Base-by-base conservation (phyloP, 2,888 invertebrate genomes). In the Drosophila borborema region DNA sequence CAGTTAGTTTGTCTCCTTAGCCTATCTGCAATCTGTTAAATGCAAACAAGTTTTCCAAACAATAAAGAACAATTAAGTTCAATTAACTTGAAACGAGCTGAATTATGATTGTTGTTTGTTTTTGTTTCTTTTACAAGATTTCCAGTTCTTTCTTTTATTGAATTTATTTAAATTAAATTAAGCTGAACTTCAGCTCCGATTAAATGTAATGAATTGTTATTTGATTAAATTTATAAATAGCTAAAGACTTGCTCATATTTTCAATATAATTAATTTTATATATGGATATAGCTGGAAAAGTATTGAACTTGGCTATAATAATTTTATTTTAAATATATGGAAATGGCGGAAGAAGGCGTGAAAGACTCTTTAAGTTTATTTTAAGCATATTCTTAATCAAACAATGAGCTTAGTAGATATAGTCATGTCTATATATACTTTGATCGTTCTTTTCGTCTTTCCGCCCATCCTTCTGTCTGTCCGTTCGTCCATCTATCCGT, bases 21-120 rank as follows among this genome's bases (percentile, higher is more conserved):
- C 5, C 38, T 51, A 53, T 38, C 38, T 20, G 14, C 20, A 41
- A 61, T 64, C 46, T 16, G 43, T 6, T 41, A 66, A 70, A 36
- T 56, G 5, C 9, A 55, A 77, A 67, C 49, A 43, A 49, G 46
- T 77, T 77, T 60, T 3, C 28, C 31, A 31, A 53, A 28, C 14
- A 43, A 72, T 63, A 16, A 63, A 41, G 45, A 36, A 59, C 51
- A 75, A 64, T 69, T 63, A 60, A 55, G 10, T 38, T 31, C n/a
- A 48, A 40, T 55, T 6, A 23, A 43, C 23, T 38, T 53, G n/a
- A 16, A 64, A 14, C 12, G 31, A 41, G 51, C 51, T 51, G 12
- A 41, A 45, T 20, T 43, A 38, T 10, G 46, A 28, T 36, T 46
- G 14, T 36, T 51, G 10, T n/a, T 14, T 34, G n/a, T 10, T 8